Evolutionary conservation across 2,888 invertebrate species (phyloP).

Genomic region (Seira ritae): DNA sequence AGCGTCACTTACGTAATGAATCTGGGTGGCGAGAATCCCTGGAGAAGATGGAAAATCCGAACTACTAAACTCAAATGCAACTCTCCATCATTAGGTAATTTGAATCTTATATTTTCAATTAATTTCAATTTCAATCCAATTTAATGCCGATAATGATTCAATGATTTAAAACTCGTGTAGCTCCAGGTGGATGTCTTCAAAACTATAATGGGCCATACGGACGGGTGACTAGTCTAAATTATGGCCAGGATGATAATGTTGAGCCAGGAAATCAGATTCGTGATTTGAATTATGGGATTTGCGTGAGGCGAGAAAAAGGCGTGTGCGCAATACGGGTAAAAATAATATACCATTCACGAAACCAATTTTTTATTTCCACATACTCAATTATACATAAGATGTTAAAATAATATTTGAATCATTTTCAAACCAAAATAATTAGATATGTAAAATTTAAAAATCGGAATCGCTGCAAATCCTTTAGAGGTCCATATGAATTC

Average conservation of each 20-base stretch:
- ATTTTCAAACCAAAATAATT: too few relatives aligned
- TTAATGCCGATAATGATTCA: not conserved
- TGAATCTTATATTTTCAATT: slow-evolving; percentile 3
- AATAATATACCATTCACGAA: too few relatives aligned
- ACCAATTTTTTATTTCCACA: too few relatives aligned
- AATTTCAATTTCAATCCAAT: not conserved
- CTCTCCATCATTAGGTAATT: slow-evolving; percentile 64
- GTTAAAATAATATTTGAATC: too few relatives aligned
- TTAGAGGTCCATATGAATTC: too few relatives aligned
- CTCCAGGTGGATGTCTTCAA: slow-evolving; percentile 70
- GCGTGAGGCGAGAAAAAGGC: slow-evolving; percentile 70
- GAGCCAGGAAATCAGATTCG: slow-evolving; percentile 39
- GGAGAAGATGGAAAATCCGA: slow-evolving; percentile 70
- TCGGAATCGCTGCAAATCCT: too few relatives aligned
- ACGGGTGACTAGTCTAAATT: slow-evolving; percentile 70
- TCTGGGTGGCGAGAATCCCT: slow-evolving; percentile 61
- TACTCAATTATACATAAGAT: too few relatives aligned
- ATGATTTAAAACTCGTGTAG: slow-evolving; percentile 42
- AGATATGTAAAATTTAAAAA: too few relatives aligned
- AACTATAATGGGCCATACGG: slow-evolving; percentile 63
- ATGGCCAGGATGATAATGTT: slow-evolving; percentile 59
- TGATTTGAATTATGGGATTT: slow-evolving; percentile 71
- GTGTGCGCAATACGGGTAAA: slow-evolving; percentile 71
- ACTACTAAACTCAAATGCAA: slow-evolving; percentile 69
- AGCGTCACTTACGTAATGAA: slow-evolving; percentile 62